phyloP scores from a whole-genome alignment of 2,888 invertebrate species.

The Cosmia pyralina region DNA sequence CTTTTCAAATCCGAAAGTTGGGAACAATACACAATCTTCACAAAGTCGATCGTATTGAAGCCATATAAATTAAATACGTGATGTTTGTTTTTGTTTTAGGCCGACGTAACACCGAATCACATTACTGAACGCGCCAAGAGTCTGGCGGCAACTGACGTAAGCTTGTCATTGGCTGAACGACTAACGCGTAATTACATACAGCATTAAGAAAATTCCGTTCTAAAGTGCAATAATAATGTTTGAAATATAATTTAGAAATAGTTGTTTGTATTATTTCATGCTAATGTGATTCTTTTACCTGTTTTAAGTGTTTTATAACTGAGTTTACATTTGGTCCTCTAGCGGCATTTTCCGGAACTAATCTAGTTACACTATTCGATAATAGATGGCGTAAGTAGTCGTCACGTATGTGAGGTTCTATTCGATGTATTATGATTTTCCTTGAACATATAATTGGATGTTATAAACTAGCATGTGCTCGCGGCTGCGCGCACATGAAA shows the following conservation, averaged over 20 bases:
- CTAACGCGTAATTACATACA: conserved; percentile 48
- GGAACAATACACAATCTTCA: conserved; percentile 53
- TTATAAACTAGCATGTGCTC: conserved; percentile 11
- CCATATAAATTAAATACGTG: conserved; percentile 72
- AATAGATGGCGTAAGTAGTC: conserved; percentile 58
- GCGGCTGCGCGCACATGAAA: conserved; percentile 28
- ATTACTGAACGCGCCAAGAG: conserved; percentile 76
- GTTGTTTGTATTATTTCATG: accelerated
- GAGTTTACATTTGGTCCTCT: background rate
- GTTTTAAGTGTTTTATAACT: background rate
- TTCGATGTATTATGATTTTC: conserved; percentile 6
- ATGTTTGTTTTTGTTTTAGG: conserved; percentile 71
- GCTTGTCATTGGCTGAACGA: conserved; percentile 62
- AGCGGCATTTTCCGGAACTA: conserved; percentile 40
- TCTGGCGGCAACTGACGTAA: conserved; percentile 80
- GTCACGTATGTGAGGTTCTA: background rate
- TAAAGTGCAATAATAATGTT: background rate
- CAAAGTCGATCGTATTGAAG: conserved; percentile 65
- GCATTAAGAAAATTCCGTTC: background rate
- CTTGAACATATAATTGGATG: conserved; percentile 27
- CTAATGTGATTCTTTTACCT: background rate
- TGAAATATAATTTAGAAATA: background rate
- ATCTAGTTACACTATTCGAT: conserved; percentile 52
- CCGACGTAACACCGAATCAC: conserved; percentile 57
- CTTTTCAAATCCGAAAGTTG: conserved; percentile 37